These are phyloP conservation scores for Prorops nasuta DNA, from an alignment of 1,140 invertebrate species.

Conservation along the genomic window DNA sequence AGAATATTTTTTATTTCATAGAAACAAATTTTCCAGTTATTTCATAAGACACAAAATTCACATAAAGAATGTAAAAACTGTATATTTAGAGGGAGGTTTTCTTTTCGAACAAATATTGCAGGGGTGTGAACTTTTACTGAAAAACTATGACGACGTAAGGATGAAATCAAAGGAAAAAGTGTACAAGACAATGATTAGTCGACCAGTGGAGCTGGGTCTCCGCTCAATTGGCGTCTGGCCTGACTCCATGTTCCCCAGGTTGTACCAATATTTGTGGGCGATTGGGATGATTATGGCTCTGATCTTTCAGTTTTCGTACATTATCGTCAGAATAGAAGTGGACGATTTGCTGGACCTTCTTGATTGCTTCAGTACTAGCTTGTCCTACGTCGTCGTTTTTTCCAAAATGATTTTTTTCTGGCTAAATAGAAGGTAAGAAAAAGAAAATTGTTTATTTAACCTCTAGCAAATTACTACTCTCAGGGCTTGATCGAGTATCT, in stretches of 20 bases:
- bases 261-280: slow-evolving; percentile 3
- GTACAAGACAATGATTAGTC: too few relatives aligned
- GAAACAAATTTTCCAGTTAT: too few relatives aligned
- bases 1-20: too few relatives aligned
- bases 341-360: slow-evolving; percentile 1
- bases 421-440: slow-evolving; percentile 9
- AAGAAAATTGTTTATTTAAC: not conserved
- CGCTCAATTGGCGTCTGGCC: slow-evolving; percentile 19
- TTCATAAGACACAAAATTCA: too few relatives aligned
- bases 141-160: too few relatives aligned
- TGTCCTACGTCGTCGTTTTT: slow-evolving; percentile 3
- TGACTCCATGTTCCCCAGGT: not conserved
- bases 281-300: not conserved
- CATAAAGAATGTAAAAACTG: too few relatives aligned
- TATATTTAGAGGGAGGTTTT: too few relatives aligned
- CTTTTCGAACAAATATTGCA: too few relatives aligned
- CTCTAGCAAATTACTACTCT: too few relatives aligned
- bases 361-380: slow-evolving; percentile 5
- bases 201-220: slow-evolving; percentile 9
- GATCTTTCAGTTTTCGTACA: slow-evolving; percentile 5
- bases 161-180: too few relatives aligned
- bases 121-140: too few relatives aligned
- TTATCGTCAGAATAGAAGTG: not conserved
- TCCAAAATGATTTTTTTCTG: slow-evolving; percentile 5
- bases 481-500: too few relatives aligned